These are phyloP conservation scores for Heteractis magnifica DNA, from an alignment of 92 coral and sea anemone species.

Conservation along the genomic window DNA sequence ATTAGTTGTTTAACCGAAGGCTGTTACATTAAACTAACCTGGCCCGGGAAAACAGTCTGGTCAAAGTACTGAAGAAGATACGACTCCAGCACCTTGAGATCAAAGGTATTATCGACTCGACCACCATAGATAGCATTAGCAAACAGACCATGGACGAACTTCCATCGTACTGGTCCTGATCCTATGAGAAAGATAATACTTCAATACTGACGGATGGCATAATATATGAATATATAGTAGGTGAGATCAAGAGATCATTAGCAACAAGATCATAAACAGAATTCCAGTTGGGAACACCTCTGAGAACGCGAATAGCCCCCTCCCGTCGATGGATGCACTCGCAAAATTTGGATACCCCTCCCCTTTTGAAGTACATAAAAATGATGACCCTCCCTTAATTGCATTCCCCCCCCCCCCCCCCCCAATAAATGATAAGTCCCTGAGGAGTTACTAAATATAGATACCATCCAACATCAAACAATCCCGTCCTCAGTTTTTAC, in stretches of 20 bases:
- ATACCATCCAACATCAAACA: neutral
- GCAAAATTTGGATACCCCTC: too few species aligned
- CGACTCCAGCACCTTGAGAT: constrained; percentile 88
- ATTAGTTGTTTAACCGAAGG: constrained; percentile 2
- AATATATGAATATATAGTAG: neutral
- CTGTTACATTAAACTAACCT: constrained; percentile 14
- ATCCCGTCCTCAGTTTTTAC: constrained; percentile 32
- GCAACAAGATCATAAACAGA: too few species aligned
- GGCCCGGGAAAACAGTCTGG: constrained; percentile 72
- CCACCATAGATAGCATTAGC: constrained; percentile 97
- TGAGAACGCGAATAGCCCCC: too few species aligned
- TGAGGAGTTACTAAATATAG: too few species aligned
- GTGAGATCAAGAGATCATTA: too few species aligned
- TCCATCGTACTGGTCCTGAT: constrained; percentile 81
- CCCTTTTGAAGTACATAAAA: too few species aligned
- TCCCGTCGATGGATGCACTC: too few species aligned
- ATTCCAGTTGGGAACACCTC: too few species aligned
- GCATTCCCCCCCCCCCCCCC: too few species aligned
- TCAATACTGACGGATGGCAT: neutral
- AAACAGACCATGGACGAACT: constrained; percentile 92
- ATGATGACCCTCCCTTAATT: too few species aligned
- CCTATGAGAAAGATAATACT: constrained; percentile 36
- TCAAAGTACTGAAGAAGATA: constrained; percentile 94
- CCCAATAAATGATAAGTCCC: too few species aligned
- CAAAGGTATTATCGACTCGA: constrained; percentile 91